Conservation (phyloP, 1,140 invertebrate species). For the Drosophila arawakana region DNA sequence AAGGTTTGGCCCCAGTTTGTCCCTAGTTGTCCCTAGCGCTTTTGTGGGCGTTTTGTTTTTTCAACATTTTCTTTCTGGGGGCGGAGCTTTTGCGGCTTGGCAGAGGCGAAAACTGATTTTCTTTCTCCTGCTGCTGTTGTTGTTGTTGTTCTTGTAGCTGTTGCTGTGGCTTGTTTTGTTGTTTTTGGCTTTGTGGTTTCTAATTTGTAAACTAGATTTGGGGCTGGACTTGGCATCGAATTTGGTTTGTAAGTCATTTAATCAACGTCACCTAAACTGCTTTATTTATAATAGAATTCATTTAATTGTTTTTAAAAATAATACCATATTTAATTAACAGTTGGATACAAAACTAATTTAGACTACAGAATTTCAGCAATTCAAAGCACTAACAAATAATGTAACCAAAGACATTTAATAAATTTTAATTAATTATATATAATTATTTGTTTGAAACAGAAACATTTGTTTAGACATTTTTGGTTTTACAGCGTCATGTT, state of each 20-base stretch:
- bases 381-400: too few species aligned
- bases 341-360: too few species aligned
- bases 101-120: constrained; percentile 49
- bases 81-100: constrained; percentile 47
- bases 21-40: not conserved
- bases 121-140: constrained; percentile 2
- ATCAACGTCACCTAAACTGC: constrained; percentile 49
- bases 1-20: constrained; percentile 19
- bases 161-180: constrained; percentile 48
- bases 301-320: not conserved
- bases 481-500: too few species aligned
- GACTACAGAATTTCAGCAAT: too few species aligned
- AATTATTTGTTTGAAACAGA: too few species aligned
- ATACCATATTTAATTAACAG: too few species aligned
- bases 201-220: constrained; percentile 71
- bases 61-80: constrained; percentile 10
- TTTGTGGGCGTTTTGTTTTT: constrained; percentile 22
- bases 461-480: too few species aligned
- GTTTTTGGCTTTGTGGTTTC: constrained; percentile 61
- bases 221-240: constrained; percentile 34
- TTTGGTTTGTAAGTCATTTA: constrained; percentile 62
- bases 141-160: constrained; percentile 41
- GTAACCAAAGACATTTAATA: too few species aligned
- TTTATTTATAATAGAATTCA: constrained; percentile 5
- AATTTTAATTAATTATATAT: too few species aligned